Evolutionary conservation across 2,888 invertebrate genomes (phyloP).

Genomic region (Protophormia terraenovae): DNA sequence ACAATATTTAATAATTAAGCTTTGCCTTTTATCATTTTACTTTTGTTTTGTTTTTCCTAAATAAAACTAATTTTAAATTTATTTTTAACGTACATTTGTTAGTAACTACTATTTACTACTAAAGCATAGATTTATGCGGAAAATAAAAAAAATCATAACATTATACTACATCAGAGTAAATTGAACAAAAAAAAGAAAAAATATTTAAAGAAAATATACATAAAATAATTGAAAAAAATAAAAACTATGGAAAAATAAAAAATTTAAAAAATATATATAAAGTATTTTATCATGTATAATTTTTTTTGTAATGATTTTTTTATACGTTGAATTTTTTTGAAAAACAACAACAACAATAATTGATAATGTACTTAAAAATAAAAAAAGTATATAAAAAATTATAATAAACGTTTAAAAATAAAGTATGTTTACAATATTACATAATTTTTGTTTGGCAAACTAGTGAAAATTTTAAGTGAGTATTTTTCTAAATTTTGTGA

Average conservation of each 20-base stretch:
- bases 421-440: slow-evolving; percentile 41
- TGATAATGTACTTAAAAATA: slow-evolving; percentile 67
- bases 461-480: neutral
- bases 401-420: slow-evolving; percentile 68
- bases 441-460: neutral
- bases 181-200: slow-evolving; percentile 41
- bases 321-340: slow-evolving; percentile 62
- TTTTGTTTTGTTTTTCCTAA: slow-evolving; percentile 18
- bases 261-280: slow-evolving; percentile 39
- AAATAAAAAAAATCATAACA: slow-evolving; percentile 43
- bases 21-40: slow-evolving; percentile 36
- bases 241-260: slow-evolving; percentile 25
- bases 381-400: slow-evolving; percentile 63
- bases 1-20: slow-evolving; percentile 21
- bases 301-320: slow-evolving; percentile 68
- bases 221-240: slow-evolving; percentile 40
- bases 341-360: slow-evolving; percentile 64
- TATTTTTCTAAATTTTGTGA: neutral
- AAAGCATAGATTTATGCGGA: slow-evolving; percentile 57
- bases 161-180: slow-evolving; percentile 50
- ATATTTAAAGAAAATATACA: neutral
- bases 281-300: slow-evolving; percentile 67
- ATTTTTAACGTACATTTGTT: slow-evolving; percentile 60
- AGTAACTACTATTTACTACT: slow-evolving; percentile 49
- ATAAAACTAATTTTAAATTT: slow-evolving; percentile 34